Conservation (phyloP, 2,113 vertebrate species). For the Grantiella picta region DNA sequence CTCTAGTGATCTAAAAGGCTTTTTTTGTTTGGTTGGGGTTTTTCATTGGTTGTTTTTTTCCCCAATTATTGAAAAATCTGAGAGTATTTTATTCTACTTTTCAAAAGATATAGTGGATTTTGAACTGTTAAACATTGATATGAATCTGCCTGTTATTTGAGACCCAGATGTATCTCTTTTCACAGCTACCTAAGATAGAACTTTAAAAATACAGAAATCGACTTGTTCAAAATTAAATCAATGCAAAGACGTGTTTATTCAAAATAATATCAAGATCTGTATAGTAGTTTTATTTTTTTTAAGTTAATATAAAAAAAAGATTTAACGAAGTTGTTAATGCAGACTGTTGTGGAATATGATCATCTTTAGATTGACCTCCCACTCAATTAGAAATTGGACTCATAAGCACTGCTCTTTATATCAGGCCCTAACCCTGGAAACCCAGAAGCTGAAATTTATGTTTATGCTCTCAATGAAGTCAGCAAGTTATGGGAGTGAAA, state of each 20-base stretch:
- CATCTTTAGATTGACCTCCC: background rate
- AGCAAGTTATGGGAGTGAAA: background rate
- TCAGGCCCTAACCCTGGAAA: background rate
- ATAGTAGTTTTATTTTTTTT: background rate
- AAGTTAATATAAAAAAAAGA: background rate
- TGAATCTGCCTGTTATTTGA: background rate
- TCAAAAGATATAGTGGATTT: background rate
- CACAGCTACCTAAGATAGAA: background rate
- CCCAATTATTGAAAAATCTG: background rate
- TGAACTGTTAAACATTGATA: background rate
- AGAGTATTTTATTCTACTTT: background rate
- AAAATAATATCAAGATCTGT: background rate
- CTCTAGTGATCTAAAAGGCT: background rate
- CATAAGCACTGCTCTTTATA: background rate
- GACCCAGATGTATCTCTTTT: background rate
- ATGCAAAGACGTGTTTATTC: background rate
- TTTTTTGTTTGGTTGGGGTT: background rate
- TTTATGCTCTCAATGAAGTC: background rate
- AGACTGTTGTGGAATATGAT: background rate
- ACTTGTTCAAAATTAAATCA: background rate
- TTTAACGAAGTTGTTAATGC: background rate
- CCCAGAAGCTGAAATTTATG: background rate
- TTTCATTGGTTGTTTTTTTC: background rate
- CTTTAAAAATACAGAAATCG: background rate
- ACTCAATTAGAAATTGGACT: background rate